Conservation (phyloP, 1,140 invertebrate species). For the Temnothorax nylanderi region DNA sequence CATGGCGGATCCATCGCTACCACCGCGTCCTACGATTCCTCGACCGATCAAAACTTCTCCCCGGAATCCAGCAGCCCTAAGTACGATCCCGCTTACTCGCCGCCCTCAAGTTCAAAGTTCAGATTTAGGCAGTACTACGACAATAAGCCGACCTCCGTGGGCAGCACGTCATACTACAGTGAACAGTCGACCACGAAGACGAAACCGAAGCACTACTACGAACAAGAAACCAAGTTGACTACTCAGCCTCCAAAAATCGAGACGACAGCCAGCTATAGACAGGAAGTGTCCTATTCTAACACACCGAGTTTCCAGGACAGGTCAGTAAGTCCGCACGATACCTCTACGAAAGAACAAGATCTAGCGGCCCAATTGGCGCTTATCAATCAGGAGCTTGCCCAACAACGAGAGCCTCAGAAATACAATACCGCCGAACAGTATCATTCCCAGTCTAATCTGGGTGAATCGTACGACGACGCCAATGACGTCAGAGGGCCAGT, state of each 20-base stretch:
- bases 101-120: slow-evolving; percentile 65
- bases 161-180: slow-evolving; percentile 44
- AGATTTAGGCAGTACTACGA: slow-evolving; percentile 75
- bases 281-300: slow-evolving; percentile 63
- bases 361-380: slow-evolving; percentile 73
- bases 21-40: slow-evolving; percentile 72
- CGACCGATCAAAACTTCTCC: slow-evolving; percentile 72
- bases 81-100: slow-evolving; percentile 65
- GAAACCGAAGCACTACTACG: slow-evolving; percentile 60
- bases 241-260: slow-evolving; percentile 53
- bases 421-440: slow-evolving; percentile 57
- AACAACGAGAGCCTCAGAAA: slow-evolving; percentile 70
- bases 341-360: slow-evolving; percentile 70
- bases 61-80: slow-evolving; percentile 75
- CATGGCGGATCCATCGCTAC: slow-evolving; percentile 42
- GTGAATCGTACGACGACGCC: slow-evolving; percentile 48
- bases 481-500: slow-evolving; percentile 74
- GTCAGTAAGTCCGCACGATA: slow-evolving; percentile 57
- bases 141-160: slow-evolving; percentile 67
- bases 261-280: slow-evolving; percentile 72
- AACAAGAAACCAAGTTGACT: slow-evolving; percentile 59
- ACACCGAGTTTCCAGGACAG: slow-evolving; percentile 75
- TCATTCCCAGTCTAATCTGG: slow-evolving; percentile 28
- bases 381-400: slow-evolving; percentile 72
- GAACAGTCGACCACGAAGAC: slow-evolving; percentile 46